These are phyloP conservation scores for Petroica traversi DNA, from an alignment of 2,113 vertebrate genomes.

Conservation along the genomic window DNA sequence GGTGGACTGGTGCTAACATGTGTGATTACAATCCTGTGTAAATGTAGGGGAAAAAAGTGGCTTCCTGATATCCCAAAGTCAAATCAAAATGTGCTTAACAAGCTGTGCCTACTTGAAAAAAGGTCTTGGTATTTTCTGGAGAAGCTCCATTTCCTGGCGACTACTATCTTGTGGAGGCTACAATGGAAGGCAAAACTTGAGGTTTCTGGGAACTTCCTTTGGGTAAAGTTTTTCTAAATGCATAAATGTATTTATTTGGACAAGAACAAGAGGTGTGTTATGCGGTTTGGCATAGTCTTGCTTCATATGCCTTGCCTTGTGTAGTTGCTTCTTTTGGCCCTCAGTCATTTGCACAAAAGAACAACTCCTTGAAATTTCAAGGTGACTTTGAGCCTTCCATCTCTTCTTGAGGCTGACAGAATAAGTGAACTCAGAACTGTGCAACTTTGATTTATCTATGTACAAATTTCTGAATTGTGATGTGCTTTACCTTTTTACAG, in stretches of 20 bases:
- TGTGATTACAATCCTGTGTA: neutral
- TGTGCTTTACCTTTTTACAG: neutral
- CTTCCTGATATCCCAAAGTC: neutral
- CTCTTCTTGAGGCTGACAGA: neutral
- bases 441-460: neutral
- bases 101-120: neutral
- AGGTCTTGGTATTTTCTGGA: neutral
- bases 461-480: neutral
- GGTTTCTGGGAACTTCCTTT: neutral
- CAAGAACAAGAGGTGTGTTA: neutral
- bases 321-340: neutral
- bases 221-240: neutral
- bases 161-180: neutral
- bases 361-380: neutral
- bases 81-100: neutral
- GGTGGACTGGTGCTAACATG: rapidly evolving
- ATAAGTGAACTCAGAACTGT: neutral
- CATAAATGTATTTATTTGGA: neutral
- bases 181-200: neutral
- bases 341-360: neutral
- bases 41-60: neutral
- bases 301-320: neutral
- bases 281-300: neutral
- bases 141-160: neutral
- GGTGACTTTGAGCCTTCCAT: neutral